Conservation (phyloP, 2,888 invertebrate species). For the Brachypterus glaber region DNA sequence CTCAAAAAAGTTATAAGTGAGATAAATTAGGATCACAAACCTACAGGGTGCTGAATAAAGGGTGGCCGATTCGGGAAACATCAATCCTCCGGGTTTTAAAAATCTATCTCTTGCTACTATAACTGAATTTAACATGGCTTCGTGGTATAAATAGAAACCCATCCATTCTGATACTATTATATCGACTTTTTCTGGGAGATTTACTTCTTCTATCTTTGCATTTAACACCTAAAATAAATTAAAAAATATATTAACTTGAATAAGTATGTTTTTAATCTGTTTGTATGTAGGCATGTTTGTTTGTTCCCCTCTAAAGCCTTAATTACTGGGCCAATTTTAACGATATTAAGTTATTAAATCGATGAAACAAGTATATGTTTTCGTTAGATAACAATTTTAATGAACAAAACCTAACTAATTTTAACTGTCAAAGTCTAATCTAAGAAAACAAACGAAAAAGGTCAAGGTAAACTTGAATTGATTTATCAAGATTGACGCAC, state of each 20-base stretch:
- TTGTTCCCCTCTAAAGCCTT: too few species aligned
- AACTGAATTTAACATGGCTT: slow-evolving; percentile 91
- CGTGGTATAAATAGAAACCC: slow-evolving; percentile 92
- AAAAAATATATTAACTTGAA: slow-evolving; percentile 6
- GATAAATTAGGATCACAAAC: slow-evolving; percentile 20
- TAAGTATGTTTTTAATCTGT: slow-evolving; percentile 8
- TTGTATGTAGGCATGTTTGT: too few species aligned
- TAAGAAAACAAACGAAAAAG: too few species aligned
- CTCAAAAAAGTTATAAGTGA: too few species aligned
- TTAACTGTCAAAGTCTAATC: too few species aligned
- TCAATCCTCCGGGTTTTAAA: slow-evolving; percentile 58
- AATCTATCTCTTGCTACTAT: slow-evolving; percentile 72
- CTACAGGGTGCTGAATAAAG: slow-evolving; percentile 54
- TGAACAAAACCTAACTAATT: too few species aligned
- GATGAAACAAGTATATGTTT: too few species aligned
- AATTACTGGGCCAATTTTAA: too few species aligned
- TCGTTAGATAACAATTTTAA: too few species aligned
- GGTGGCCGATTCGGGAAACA: slow-evolving; percentile 68
- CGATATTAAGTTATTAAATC: too few species aligned
- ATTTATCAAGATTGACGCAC: too few species aligned
- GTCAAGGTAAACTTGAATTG: too few species aligned
- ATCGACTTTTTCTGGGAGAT: slow-evolving; percentile 65
- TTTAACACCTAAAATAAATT: slow-evolving; percentile 54
- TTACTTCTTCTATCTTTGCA: slow-evolving; percentile 66
- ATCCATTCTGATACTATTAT: slow-evolving; percentile 96